phyloP scores from a whole-genome alignment of 2,797 vertebrate genomes.

The Enteromius paludinosus region DNA sequence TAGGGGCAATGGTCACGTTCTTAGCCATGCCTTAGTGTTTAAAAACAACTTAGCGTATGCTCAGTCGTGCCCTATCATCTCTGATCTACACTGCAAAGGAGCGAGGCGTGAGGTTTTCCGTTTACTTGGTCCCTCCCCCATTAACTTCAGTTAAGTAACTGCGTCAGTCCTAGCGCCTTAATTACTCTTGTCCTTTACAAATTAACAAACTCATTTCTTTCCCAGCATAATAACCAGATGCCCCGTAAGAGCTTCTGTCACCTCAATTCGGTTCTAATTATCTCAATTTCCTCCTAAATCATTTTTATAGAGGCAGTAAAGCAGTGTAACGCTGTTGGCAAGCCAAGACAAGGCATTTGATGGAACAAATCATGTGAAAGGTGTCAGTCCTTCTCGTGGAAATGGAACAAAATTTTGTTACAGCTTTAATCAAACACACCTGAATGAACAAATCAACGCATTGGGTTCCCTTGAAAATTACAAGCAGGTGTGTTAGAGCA shows the following conservation, averaged over 20 bases:
- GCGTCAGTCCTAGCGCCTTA: slow-evolving; percentile 50
- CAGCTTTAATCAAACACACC: slow-evolving; percentile 2
- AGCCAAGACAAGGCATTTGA: slow-evolving; percentile 38
- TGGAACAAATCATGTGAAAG: slow-evolving; percentile 24
- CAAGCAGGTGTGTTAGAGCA: not conserved
- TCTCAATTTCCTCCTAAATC: slow-evolving; percentile 58
- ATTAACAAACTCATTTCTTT: slow-evolving; percentile 66
- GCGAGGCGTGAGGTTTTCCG: slow-evolving; percentile 29
- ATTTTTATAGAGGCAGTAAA: slow-evolving; percentile 60
- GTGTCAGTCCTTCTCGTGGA: not conserved
- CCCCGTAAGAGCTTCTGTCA: slow-evolving; percentile 56
- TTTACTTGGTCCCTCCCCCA: slow-evolving; percentile 48
- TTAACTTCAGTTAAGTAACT: slow-evolving; percentile 54
- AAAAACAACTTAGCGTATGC: slow-evolving; percentile 38
- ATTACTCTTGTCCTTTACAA: slow-evolving; percentile 64
- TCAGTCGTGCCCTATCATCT: slow-evolving; percentile 45
- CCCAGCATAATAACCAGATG: slow-evolving; percentile 52
- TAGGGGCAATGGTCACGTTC: slow-evolving; percentile 5
- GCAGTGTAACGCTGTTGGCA: slow-evolving; percentile 37
- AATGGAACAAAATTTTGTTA: not conserved
- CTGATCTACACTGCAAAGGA: slow-evolving; percentile 44
- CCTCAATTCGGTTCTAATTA: slow-evolving; percentile 60
- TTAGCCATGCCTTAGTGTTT: slow-evolving; percentile 23
- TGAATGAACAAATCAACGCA: slow-evolving; percentile 8
- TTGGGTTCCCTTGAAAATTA: slow-evolving; percentile 12